phyloP scores from a whole-genome alignment of 2,888 invertebrate species.

The Aradus depressus region DNA sequence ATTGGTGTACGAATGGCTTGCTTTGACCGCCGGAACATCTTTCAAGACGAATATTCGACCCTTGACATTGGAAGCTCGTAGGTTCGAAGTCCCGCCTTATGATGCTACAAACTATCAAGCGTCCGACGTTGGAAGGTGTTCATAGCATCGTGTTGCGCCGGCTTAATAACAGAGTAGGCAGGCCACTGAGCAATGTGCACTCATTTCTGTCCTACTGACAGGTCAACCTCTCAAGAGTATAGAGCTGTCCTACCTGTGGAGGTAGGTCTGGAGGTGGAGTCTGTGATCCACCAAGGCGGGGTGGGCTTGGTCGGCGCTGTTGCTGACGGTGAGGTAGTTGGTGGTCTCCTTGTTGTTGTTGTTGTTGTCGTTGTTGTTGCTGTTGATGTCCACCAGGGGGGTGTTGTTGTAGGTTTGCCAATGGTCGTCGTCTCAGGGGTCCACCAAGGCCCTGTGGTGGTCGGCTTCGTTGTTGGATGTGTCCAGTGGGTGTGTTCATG shows the following conservation, averaged over 20 bases:
- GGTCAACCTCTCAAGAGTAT: no score
- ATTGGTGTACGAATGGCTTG: no score
- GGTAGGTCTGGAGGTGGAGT: slow-evolving; percentile 30
- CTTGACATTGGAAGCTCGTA: no score
- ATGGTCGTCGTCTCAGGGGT: slow-evolving; percentile 24
- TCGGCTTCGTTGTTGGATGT: slow-evolving; percentile 21
- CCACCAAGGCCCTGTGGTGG: slow-evolving; percentile 23
- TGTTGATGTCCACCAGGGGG: slow-evolving; percentile 24
- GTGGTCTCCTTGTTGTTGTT: slow-evolving; percentile 20
- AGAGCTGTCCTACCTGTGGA: slow-evolving; percentile 23
- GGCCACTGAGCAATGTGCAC: no score
- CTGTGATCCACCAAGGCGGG: slow-evolving; percentile 34
- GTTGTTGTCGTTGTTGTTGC: slow-evolving; percentile 30
- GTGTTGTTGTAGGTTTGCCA: slow-evolving; percentile 28
- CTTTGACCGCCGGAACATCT: no score
- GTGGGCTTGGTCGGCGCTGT: slow-evolving; percentile 32
- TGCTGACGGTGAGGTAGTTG: slow-evolving; percentile 18
- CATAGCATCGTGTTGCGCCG: no score
- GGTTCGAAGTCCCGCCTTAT: no score
- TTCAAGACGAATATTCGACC: no score
- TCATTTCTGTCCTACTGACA: no score
- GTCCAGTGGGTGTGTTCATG: slow-evolving; percentile 26
- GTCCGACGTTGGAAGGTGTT: no score
- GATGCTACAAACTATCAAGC: no score
- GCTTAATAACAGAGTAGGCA: no score